A percentile compares a stretch with the other conserved stretches of the same genome.
Conservation (phyloP, 2,888 invertebrate species). For the Heteromyza rotundicornis region DNA sequence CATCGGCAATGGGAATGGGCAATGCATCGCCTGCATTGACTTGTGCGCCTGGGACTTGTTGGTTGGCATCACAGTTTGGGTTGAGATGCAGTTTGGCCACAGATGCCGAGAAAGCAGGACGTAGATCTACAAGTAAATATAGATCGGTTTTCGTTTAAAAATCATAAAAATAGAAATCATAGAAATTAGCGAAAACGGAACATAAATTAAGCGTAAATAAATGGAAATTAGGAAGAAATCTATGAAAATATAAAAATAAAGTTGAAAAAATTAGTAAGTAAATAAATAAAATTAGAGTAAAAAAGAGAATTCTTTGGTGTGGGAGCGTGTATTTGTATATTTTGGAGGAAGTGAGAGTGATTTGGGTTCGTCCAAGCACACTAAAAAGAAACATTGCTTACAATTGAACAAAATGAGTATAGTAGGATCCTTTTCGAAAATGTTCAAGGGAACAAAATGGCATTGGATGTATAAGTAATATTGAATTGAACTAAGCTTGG, state of each 20-base stretch:
- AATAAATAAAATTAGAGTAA: no score
- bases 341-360: no score
- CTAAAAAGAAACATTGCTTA: no score
- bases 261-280: conserved; percentile 21
- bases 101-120: conserved; percentile 64
- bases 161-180: conserved; percentile 27
- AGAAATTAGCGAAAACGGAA: conserved; percentile 37
- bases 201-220: conserved; percentile 37
- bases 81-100: conserved; percentile 59
- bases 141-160: conserved; percentile 50
- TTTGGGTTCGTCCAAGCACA: no score
- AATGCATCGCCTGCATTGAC: conserved; percentile 21
- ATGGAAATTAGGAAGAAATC: conserved; percentile 19
- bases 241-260: conserved; percentile 16
- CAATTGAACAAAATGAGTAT: no score
- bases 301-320: no score
- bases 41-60: conserved; percentile 24
- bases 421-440: no score
- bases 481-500: no score
- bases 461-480: no score
- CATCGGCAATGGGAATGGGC: conserved; percentile 32
- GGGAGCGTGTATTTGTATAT: no score
- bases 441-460: no score
- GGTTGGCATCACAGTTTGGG: conserved; percentile 46
- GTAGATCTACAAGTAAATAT: conserved; percentile 63